Percentiles rank a stretch among this genome's conserved stretches.
These are phyloP conservation scores for Dendrolimus pini DNA, from an alignment of 2,888 invertebrate genomes.

Conservation along the genomic window DNA sequence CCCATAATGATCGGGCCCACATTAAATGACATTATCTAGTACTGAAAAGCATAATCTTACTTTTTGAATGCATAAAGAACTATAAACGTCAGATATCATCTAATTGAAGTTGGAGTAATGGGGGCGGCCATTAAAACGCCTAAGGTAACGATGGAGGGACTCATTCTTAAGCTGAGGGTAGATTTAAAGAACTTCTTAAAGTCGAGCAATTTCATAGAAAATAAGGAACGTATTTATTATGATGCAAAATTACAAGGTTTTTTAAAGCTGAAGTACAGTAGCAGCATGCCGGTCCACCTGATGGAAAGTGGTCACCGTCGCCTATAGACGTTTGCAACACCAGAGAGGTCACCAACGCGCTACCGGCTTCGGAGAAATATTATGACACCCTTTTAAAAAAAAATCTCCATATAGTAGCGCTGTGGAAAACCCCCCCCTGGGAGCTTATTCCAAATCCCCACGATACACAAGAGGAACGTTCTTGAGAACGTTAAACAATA, in stretches of 20 bases:
- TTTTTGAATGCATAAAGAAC: slow-evolving; percentile 70
- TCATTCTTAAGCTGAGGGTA: slow-evolving; percentile 9
- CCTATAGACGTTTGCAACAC: neutral
- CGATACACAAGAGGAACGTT: too few relatives aligned
- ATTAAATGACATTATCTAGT: slow-evolving; percentile 65
- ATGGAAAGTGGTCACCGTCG: neutral
- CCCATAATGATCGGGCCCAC: slow-evolving; percentile 63
- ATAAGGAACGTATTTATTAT: too few relatives aligned
- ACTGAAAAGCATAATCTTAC: slow-evolving; percentile 62
- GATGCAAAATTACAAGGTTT: neutral
- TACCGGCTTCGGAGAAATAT: neutral
- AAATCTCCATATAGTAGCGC: too few relatives aligned
- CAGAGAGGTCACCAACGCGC: neutral
- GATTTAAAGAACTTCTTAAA: neutral
- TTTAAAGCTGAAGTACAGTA: neutral
- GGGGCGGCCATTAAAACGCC: slow-evolving; percentile 56
- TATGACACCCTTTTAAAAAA: too few relatives aligned
- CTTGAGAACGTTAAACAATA: too few relatives aligned
- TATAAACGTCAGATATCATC: slow-evolving; percentile 74
- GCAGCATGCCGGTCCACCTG: neutral
- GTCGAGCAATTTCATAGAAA: neutral
- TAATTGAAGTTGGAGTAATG: slow-evolving; percentile 68
- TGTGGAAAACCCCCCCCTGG: too few relatives aligned
- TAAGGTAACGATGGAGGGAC: slow-evolving; percentile 45
- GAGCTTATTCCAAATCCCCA: too few relatives aligned